Evolutionary conservation across 1,140 invertebrate genomes (phyloP).

Genomic region (Microplitis demolitor): DNA sequence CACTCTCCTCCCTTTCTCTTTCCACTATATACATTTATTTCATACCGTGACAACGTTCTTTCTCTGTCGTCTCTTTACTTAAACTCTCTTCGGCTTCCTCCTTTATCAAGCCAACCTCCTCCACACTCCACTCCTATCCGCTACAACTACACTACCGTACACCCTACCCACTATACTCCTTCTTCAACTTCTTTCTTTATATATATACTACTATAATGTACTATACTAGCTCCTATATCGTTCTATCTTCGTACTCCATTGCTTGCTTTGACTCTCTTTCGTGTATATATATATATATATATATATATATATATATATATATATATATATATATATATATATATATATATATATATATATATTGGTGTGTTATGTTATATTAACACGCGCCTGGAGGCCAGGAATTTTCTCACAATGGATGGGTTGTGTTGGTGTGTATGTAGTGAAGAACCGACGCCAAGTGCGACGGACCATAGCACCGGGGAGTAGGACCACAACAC

Average conservation of each 20-base stretch:
- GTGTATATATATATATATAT: slow-evolving; percentile 3
- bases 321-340: neutral
- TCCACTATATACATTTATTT: neutral
- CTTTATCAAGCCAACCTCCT: neutral
- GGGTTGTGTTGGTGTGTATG: slow-evolving; percentile 49
- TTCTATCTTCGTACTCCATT: too few species aligned
- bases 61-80: neutral
- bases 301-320: too few species aligned
- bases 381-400: slow-evolving; percentile 46
- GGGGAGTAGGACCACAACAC: slow-evolving; percentile 16
- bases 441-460: slow-evolving; percentile 33
- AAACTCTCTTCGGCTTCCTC: neutral
- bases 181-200: neutral
- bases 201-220: too few species aligned
- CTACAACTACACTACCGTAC: slow-evolving; percentile 14
- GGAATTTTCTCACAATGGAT: slow-evolving; percentile 56
- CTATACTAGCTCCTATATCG: too few species aligned
- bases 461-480: slow-evolving; percentile 36
- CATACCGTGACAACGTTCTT: slow-evolving; percentile 16
- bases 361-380: slow-evolving; percentile 14
- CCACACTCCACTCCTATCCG: slow-evolving; percentile 21
- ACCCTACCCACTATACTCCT: neutral
- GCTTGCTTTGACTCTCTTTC: neutral
- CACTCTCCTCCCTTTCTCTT: slow-evolving; percentile 7
- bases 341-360: neutral